phyloP scores from a whole-genome alignment of 2,797 vertebrate species.

The Anisognathus igniventris region DNA sequence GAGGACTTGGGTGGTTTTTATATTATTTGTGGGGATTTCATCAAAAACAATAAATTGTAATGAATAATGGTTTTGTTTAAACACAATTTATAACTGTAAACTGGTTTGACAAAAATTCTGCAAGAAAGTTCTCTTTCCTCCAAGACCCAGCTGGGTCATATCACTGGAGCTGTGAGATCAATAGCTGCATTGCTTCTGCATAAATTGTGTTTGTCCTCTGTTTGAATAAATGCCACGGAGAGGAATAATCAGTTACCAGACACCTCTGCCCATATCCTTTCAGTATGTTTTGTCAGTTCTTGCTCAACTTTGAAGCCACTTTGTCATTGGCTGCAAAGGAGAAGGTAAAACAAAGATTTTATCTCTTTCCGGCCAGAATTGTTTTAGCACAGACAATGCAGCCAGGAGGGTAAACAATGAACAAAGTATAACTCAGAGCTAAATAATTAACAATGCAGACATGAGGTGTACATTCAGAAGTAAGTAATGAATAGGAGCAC shows the following conservation, averaged over 20 bases:
- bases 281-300: not conserved
- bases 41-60: not conserved
- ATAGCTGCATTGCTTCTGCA: not conserved
- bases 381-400: not conserved
- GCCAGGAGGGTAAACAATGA: not conserved
- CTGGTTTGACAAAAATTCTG: not conserved
- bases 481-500: not conserved
- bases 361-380: not conserved
- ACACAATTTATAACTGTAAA: not conserved
- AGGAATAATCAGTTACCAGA: not conserved
- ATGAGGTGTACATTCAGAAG: not conserved
- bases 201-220: not conserved
- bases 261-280: not conserved
- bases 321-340: not conserved
- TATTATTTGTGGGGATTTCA: not conserved
- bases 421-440: not conserved
- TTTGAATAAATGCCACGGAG: not conserved
- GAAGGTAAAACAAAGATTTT: not conserved
- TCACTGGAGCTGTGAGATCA: not conserved
- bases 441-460: not conserved
- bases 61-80: not conserved
- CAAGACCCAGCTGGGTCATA: not conserved
- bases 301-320: not conserved
- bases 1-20: not conserved
- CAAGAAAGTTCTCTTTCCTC: not conserved